phyloP scores from a whole-genome alignment of 2,797 vertebrate species.

The Falco rusticolus region DNA sequence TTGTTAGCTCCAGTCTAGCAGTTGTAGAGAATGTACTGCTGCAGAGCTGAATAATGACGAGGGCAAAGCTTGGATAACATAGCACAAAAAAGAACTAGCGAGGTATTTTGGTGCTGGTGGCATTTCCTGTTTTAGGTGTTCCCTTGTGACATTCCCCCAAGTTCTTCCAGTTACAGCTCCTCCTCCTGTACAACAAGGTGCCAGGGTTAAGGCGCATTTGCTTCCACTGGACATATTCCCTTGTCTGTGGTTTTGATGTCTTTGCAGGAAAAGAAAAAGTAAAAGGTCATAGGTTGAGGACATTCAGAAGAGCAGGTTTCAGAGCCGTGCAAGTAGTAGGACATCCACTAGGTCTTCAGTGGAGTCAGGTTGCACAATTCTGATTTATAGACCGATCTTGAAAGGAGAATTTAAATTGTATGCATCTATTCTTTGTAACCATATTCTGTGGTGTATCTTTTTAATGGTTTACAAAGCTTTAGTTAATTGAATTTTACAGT shows the following conservation, averaged over 20 bases:
- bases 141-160: background rate
- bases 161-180: background rate
- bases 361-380: background rate
- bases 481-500: slow-evolving; percentile 4
- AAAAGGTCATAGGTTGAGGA: background rate
- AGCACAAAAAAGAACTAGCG: rapidly evolving
- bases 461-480: background rate
- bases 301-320: background rate
- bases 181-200: background rate
- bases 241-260: background rate
- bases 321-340: background rate
- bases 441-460: background rate
- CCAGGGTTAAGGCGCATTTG: background rate
- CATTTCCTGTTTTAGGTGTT: background rate
- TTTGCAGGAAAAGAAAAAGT: background rate
- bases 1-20: background rate
- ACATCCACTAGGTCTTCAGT: background rate
- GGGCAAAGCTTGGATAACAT: background rate
- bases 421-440: background rate
- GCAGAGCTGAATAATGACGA: background rate
- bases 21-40: background rate
- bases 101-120: background rate
- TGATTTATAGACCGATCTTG: background rate
- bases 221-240: background rate
- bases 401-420: background rate